These are phyloP conservation scores for Hydrophis major DNA, from an alignment of 2,797 vertebrate genomes.

Conservation along the genomic window DNA sequence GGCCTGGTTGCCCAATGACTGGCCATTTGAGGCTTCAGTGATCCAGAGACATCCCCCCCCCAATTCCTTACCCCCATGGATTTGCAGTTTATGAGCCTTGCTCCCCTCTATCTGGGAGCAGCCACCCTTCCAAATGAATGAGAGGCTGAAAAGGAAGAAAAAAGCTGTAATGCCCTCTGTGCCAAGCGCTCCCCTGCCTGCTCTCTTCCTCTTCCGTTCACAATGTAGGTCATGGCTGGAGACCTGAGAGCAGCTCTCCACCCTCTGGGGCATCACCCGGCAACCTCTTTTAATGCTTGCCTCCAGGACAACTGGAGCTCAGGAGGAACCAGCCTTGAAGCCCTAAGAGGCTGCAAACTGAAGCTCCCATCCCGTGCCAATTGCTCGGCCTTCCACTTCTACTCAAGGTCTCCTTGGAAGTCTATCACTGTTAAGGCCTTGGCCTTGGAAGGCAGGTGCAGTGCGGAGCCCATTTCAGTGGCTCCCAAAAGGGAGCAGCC, in stretches of 20 bases:
- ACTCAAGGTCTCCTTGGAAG: background rate
- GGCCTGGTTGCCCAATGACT: background rate
- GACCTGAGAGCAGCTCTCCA: background rate
- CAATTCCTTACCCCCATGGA: background rate
- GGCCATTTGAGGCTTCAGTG: background rate
- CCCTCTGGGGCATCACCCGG: too few species aligned
- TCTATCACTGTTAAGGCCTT: background rate
- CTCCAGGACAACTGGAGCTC: background rate
- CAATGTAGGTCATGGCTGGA: constrained; percentile 17
- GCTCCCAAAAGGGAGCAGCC: background rate
- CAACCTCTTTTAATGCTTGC: too few species aligned
- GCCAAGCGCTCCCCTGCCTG: background rate
- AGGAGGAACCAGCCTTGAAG: background rate
- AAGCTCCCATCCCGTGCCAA: background rate
- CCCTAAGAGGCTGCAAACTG: background rate
- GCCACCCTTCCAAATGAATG: background rate
- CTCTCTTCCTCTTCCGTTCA: background rate
- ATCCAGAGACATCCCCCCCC: too few species aligned
- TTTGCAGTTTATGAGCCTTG: too few species aligned
- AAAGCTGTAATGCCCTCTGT: background rate
- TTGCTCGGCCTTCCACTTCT: background rate
- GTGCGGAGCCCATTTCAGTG: background rate
- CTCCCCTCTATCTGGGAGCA: background rate
- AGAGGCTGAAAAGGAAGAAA: background rate
- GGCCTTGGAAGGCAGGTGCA: background rate